These are phyloP conservation scores for Macrotis lagotis DNA, from an alignment of 2,113 vertebrate genomes.

Conservation along the genomic window DNA sequence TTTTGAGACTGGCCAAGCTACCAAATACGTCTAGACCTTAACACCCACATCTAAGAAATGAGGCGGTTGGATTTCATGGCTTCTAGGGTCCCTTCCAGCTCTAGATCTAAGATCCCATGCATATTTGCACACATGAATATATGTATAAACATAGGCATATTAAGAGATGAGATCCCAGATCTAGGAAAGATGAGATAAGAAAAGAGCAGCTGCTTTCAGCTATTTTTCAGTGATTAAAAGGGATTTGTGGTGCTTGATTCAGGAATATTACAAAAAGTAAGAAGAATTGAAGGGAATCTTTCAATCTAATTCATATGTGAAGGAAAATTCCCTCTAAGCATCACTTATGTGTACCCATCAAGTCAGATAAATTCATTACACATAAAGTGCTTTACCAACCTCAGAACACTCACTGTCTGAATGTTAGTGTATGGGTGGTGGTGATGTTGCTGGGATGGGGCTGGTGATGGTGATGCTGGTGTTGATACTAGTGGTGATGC, in stretches of 20 bases:
- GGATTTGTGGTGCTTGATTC: neutral
- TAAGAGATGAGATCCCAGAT: neutral
- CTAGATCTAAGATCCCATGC: neutral
- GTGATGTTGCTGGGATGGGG: too few relatives aligned
- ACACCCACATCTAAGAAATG: neutral
- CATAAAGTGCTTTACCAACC: neutral
- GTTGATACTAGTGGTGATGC: neutral
- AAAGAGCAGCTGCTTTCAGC: neutral
- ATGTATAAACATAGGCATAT: neutral
- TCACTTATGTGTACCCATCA: neutral
- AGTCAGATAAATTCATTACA: neutral
- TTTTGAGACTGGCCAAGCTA: neutral
- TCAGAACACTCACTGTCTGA: too few relatives aligned
- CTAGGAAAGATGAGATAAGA: neutral
- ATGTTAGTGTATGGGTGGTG: too few relatives aligned
- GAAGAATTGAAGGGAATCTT: neutral
- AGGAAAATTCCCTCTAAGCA: neutral
- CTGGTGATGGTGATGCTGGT: too few relatives aligned
- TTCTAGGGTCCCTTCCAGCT: neutral
- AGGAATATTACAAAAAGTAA: neutral
- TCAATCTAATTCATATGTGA: neutral
- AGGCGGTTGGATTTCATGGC: neutral
- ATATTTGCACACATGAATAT: neutral
- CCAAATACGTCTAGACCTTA: neutral
- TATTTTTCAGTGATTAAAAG: neutral